Evolutionary conservation across 2,113 vertebrate genomes (phyloP).

Genomic region (Zeus faber): DNA sequence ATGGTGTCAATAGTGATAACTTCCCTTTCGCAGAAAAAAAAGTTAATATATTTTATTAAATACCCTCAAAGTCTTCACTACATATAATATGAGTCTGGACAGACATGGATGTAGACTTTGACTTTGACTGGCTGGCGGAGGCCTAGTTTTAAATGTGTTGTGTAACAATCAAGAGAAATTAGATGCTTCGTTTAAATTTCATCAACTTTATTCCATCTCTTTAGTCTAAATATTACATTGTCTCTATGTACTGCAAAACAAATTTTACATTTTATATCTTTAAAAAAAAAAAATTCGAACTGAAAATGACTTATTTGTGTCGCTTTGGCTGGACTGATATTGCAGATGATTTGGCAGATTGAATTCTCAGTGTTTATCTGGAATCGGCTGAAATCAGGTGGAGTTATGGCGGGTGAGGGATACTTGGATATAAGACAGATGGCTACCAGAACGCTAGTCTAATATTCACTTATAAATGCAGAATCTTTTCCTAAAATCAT

Average conservation of each 20-base stretch:
- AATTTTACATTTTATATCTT: conserved; percentile 38
- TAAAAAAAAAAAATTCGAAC: conserved; percentile 36
- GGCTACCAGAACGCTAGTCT: no score
- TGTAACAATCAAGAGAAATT: neutral
- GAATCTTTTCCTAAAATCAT: no score
- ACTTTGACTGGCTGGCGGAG: no score
- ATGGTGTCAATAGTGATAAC: no score
- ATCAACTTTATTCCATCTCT: conserved; percentile 74
- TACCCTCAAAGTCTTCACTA: no score
- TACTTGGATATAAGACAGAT: no score
- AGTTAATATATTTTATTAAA: no score
- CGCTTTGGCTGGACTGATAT: conserved; percentile 42
- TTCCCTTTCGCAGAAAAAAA: no score
- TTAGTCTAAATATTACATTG: conserved; percentile 72
- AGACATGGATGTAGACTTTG: no score
- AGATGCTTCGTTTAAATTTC: conserved; percentile 4
- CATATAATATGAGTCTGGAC: no score
- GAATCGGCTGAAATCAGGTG: neutral
- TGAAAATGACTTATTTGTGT: conserved; percentile 38
- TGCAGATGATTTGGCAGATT: conserved; percentile 33
- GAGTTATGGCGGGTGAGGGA: neutral
- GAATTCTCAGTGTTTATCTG: conserved; percentile 10
- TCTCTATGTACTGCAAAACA: conserved; percentile 58
- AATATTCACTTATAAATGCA: no score
- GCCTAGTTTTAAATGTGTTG: no score